A percentile compares a stretch with the other conserved stretches of the same genome.
Evolutionary conservation across 2,888 invertebrate genomes (phyloP).

Genomic region (Heteromyza rotundicornis): DNA sequence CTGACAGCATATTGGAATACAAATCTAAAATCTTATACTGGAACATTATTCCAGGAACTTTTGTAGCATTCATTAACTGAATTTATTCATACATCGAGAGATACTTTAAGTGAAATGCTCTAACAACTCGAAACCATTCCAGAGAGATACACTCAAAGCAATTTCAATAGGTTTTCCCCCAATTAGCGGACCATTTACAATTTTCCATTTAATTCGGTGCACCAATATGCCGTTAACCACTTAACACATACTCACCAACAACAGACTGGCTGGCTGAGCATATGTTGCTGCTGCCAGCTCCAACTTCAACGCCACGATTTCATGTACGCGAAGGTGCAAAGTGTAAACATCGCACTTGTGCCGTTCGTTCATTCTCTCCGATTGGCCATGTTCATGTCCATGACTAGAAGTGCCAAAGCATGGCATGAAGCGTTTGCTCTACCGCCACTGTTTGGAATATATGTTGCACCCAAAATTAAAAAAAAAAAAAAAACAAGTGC

Average conservation of each 20-base stretch:
- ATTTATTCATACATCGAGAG: too few species aligned
- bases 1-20: too few species aligned
- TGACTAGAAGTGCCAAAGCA: not conserved
- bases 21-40: too few species aligned
- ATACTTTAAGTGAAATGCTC: too few species aligned
- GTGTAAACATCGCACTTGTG: slow-evolving; percentile 4
- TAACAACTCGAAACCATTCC: too few species aligned
- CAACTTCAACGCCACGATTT: not conserved
- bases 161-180: too few species aligned
- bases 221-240: not conserved
- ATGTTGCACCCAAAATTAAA: not conserved
- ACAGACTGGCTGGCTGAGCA: not conserved
- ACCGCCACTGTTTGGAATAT: not conserved
- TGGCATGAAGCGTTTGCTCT: not conserved
- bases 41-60: too few species aligned
- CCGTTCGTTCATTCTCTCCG: not conserved
- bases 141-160: too few species aligned
- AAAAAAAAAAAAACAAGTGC: too few species aligned
- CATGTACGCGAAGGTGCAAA: slow-evolving; percentile 2
- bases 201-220: not conserved
- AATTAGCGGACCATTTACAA: not conserved
- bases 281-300: not conserved
- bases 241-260: not conserved
- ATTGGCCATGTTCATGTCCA: not conserved
- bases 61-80: too few species aligned